Percentiles rank a stretch among this genome's conserved stretches.
These are phyloP conservation scores for Callocephalon fimbriatum DNA, from an alignment of 2,113 vertebrate genomes.

Conservation along the genomic window DNA sequence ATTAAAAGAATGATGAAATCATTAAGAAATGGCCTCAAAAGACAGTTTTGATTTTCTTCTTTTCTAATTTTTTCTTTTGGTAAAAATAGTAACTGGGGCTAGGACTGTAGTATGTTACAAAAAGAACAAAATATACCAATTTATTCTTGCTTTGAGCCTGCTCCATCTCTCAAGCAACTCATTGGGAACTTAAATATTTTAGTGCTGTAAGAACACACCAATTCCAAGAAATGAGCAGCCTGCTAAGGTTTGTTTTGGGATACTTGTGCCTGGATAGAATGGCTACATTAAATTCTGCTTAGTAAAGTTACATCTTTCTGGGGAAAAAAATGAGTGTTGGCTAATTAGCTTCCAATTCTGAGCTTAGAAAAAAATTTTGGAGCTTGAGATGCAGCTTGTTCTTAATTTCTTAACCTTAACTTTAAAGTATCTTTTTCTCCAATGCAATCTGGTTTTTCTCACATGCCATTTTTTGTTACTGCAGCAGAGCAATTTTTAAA, in stretches of 20 bases:
- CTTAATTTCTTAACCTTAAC: background rate
- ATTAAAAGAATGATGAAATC: background rate
- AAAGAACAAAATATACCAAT: background rate
- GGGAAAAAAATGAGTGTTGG: background rate
- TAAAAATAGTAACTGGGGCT: background rate
- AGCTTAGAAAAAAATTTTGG: background rate
- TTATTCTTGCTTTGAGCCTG: background rate
- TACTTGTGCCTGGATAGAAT: background rate
- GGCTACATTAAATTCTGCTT: background rate
- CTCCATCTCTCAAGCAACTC: background rate
- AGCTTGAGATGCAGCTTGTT: background rate
- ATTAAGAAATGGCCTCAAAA: background rate
- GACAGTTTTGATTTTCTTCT: background rate
- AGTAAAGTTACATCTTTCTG: background rate
- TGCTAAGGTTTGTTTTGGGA: background rate
- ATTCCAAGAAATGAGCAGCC: background rate
- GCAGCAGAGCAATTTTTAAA: background rate
- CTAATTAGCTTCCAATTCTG: background rate
- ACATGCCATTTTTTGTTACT: background rate
- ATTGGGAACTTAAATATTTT: background rate
- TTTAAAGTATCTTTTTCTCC: background rate
- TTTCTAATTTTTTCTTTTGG: background rate
- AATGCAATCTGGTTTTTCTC: background rate
- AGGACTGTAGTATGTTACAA: background rate
- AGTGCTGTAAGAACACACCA: background rate